Evolutionary conservation across 2,113 vertebrate genomes (phyloP), one percentile per base, ranked within the genome.

Genomic region (Syngnathus scovelli): DNA sequence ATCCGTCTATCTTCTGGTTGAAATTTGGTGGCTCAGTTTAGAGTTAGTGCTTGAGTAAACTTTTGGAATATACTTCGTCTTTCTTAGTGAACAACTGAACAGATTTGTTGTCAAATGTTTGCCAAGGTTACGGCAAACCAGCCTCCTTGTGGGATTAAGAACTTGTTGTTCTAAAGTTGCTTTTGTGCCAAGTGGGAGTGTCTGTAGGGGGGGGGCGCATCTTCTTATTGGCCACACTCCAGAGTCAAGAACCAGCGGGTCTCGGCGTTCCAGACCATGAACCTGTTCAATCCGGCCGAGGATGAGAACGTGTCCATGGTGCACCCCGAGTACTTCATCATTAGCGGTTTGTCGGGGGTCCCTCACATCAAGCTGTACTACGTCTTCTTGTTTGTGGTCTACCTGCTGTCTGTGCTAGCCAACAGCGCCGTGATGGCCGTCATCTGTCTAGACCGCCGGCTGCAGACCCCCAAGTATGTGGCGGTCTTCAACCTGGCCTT

Each of bases 401-500:
- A 83, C 19, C n/a, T 79, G 27, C 12, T 88, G 2, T 87, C 89
- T 11, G 69, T 89, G 49, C 3, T 88, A 16, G 86, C 77, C 64
- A 90, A 89, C 58, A 39, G 69, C 19, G 9, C 41, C 61, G 86
- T 90, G 2, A 87, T 88, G 83, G 52, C 76, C 10, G 59, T 89
- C 11, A 88, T 90, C 41, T 69, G 11, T 56, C 51, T 86, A 33
- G 87, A 88, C 56, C 78, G 61, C 18, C 80, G 41, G 27, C 79
- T 91, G 19, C 80, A 85, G 61, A 86, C 83, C 46, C 88, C 90
- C 1, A 92, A 92, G 71, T 90, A 90, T 64, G 48, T 90, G 52
- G 81, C 75, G 16, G 87, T 92, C n/a, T 90, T 91, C 46, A 89
- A 88, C 51, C 6, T 91, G 33, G 90, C 87, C 3, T 65, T 92